Evolutionary conservation across 2,888 invertebrate genomes (phyloP), one percentile per base, ranked within the genome.

Genomic region (Diarsia brunnea): DNA sequence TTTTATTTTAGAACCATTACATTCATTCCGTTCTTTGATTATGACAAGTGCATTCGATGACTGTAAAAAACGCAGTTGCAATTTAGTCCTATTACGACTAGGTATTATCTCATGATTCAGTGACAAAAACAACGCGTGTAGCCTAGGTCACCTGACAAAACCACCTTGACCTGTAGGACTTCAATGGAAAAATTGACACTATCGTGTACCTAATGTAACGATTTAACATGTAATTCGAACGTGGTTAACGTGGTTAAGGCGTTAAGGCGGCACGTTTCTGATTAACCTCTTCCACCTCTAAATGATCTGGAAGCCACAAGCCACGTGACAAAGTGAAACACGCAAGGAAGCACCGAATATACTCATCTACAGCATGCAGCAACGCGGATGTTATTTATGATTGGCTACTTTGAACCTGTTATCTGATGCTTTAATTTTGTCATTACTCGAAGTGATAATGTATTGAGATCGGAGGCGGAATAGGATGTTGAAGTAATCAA

Each of bases 181-280:
- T 72, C 68, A 87, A 87, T 83, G 80, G 81, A 73, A 84, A 88
- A 72, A 80, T 82, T 82, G 71, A 83, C 74, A 86, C 71, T 49
- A 84, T 67, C 64, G 55, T 69, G 73, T 82, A 66, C 69, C 38
- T 80, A 73, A 55, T 61, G 69, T 79, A 67, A 69, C 55, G 58
- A 72, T 82, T 84, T 77, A 53, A 65, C 73, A 31, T 76, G 75
- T 79, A 67, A 75, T 75, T 84, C 65, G 49, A 45, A 63, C 65
- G 51, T 12, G 69, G 27, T 72, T n/a, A n/a, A n/a, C n/a, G n/a
- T n/a, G n/a, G n/a, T n/a, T n/a, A n/a, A n/a, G n/a, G 61, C 69
- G 63, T 60, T 45, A 81, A 68, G 53, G 38, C 70, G 71, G 72
- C 71, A 45, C 66, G 82, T 70, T 73, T 69, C 82, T 68, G 82